These are phyloP conservation scores for Euzophera pinguis DNA, from an alignment of 2,888 invertebrate genomes.

Conservation along the genomic window DNA sequence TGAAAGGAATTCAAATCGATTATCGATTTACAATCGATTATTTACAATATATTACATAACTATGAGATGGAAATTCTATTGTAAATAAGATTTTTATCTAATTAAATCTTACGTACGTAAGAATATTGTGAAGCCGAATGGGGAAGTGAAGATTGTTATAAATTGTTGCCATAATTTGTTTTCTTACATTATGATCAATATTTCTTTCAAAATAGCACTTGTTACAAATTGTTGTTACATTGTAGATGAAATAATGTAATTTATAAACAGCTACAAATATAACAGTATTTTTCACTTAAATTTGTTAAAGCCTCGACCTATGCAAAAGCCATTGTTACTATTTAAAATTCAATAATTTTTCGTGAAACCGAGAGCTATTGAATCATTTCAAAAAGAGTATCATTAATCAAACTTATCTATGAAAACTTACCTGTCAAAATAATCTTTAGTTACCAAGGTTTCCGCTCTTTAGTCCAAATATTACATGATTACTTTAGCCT, in stretches of 20 bases:
- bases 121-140: background rate
- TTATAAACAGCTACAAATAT: too few species aligned
- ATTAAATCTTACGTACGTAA: background rate
- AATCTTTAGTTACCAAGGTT: constrained; percentile 50
- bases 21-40: background rate
- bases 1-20: constrained; percentile 8
- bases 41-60: background rate
- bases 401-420: constrained; percentile 10
- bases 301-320: too few species aligned
- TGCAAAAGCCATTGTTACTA: too few species aligned
- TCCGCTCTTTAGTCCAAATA: constrained; percentile 50
- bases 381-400: background rate
- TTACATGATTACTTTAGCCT: constrained; percentile 69
- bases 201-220: too few species aligned
- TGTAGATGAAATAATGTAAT: too few species aligned
- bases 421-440: constrained; percentile 10
- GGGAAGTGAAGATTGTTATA: background rate
- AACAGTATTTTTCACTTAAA: too few species aligned
- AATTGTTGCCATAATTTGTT: too few species aligned
- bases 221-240: too few species aligned
- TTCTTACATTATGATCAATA: too few species aligned
- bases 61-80: background rate
- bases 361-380: background rate
- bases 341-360: background rate
- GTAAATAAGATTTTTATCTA: background rate